Percentiles rank a stretch among this genome's conserved stretches.
Conservation (phyloP, 2,797 vertebrate species). For the Tokudaia tokunoshimensis region DNA sequence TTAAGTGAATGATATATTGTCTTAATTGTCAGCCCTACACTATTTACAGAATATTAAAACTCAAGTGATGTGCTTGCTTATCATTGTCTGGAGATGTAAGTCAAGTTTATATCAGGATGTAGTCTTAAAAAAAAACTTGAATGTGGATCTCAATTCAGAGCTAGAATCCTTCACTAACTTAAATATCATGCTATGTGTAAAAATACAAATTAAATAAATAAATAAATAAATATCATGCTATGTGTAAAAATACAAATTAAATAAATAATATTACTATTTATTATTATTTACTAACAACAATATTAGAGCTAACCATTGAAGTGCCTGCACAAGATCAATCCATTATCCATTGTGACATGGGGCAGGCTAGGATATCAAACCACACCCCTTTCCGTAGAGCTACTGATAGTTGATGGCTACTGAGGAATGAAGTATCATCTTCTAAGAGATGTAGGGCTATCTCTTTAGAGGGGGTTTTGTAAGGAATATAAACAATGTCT, state of each 20-base stretch:
- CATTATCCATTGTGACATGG: neutral
- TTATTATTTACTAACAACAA: neutral
- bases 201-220: neutral
- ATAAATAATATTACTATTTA: no score
- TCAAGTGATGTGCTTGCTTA: neutral
- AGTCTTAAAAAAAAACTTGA: neutral
- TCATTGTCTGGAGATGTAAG: slow-evolving; percentile 48
- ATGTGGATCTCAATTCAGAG: neutral
- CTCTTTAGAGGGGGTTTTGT: no score
- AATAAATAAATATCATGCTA: neutral
- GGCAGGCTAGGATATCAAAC: rapidly evolving
- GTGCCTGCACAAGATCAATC: neutral
- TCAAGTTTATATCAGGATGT: slow-evolving; percentile 44
- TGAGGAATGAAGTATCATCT: neutral
- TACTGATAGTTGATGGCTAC: neutral
- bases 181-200: neutral
- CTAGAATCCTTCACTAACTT: neutral
- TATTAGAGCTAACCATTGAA: neutral
- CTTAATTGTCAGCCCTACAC: slow-evolving; percentile 41
- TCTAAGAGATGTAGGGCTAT: neutral
- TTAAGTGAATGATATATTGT: slow-evolving; percentile 63
- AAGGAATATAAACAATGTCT: neutral
- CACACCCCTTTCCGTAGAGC: neutral
- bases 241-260: neutral
- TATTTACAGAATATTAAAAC: slow-evolving; percentile 68